Evolutionary conservation across 2,797 vertebrate species (phyloP).

Genomic region (Chiloscyllium punctatum): DNA sequence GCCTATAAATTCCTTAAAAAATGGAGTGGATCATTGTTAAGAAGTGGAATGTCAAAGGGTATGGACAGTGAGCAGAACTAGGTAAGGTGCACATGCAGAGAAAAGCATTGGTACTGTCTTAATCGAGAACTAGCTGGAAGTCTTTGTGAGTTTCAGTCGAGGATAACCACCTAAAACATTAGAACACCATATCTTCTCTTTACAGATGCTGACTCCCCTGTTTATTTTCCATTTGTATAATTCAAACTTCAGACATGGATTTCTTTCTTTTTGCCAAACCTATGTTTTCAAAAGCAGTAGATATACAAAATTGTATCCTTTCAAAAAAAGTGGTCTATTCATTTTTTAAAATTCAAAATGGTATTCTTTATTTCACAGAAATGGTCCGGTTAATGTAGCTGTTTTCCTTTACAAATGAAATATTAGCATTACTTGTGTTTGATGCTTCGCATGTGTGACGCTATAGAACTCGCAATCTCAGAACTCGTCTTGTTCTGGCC

Average conservation of each 20-base stretch:
- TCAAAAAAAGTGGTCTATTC: not conserved
- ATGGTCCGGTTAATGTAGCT: not conserved
- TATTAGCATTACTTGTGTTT: conserved; percentile 47
- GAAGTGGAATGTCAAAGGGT: not conserved
- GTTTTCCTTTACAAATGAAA: not conserved
- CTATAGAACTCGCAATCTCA: conserved; percentile 74
- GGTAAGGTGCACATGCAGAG: not conserved
- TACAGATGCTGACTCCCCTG: not conserved
- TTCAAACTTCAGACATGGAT: not conserved
- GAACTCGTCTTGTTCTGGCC: conserved; percentile 81
- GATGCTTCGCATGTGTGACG: conserved; percentile 74
- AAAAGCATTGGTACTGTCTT: not conserved
- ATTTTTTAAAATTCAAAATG: not conserved
- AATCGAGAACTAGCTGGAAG: not conserved
- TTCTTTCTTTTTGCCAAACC: not conserved
- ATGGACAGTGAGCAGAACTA: not conserved
- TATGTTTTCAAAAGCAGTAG: not conserved
- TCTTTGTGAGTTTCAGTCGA: not conserved
- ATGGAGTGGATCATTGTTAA: not conserved
- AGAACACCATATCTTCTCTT: not conserved
- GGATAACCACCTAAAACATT: not conserved
- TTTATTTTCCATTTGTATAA: not conserved
- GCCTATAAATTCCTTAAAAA: not conserved
- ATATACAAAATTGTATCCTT: not conserved
- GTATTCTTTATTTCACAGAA: not conserved